Evolutionary conservation across 2,888 invertebrate genomes (phyloP).

Genomic region (Zhuqinia jingwanae): DNA sequence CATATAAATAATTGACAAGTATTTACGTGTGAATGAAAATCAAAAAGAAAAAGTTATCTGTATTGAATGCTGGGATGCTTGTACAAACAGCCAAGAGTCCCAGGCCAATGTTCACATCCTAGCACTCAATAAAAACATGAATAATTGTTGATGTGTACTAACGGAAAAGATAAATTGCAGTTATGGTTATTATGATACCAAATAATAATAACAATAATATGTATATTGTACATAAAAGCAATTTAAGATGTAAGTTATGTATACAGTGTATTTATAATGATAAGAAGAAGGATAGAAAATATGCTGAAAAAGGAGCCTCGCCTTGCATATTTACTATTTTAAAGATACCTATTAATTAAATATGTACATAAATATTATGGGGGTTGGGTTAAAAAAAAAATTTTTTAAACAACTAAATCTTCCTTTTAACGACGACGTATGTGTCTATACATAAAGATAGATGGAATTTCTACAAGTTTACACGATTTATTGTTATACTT

Average conservation of each 20-base stretch:
- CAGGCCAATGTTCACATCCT: constrained; percentile 68
- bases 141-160: background rate
- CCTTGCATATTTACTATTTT: no score
- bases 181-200: background rate
- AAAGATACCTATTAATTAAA: no score
- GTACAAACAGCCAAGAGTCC: constrained; percentile 58
- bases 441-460: background rate
- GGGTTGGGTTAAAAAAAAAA: no score
- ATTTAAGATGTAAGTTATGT: background rate
- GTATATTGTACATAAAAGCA: background rate
- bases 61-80: constrained; percentile 68
- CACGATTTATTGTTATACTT: no score
- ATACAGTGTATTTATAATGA: background rate
- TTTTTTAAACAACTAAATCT: background rate
- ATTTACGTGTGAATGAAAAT: background rate
- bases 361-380: no score
- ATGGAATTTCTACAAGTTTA: no score
- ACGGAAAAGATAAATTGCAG: background rate
- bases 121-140: constrained; percentile 53
- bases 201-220: background rate
- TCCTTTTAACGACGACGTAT: background rate
- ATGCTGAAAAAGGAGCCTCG: no score
- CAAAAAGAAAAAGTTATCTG: background rate
- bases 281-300: no score
- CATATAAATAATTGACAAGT: no score